phyloP scores from a whole-genome alignment of 2,888 invertebrate genomes.

The Arge pagana region DNA sequence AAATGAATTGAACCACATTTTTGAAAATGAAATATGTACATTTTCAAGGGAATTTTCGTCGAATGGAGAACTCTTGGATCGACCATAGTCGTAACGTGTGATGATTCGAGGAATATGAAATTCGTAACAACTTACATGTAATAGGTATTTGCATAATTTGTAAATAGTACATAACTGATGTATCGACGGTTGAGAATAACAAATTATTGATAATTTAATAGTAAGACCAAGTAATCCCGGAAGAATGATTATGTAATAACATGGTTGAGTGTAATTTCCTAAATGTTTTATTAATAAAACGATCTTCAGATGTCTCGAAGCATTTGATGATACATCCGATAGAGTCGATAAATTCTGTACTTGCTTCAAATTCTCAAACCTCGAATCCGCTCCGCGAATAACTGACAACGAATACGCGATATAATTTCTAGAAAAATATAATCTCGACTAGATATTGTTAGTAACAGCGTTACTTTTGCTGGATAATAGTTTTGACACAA shows the following conservation, averaged over 20 bases:
- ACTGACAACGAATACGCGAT: too few species aligned
- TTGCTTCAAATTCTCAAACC: too few species aligned
- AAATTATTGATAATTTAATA: conserved; percentile 47
- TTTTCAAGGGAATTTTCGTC: conserved; percentile 3
- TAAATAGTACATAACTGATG: conserved; percentile 24
- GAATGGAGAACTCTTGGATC: conserved; percentile 20
- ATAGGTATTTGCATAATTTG: conserved; percentile 33
- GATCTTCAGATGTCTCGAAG: neutral
- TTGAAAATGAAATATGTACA: conserved; percentile 14
- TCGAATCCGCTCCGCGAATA: too few species aligned
- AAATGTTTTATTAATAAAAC: conserved; percentile 56
- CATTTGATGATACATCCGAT: neutral
- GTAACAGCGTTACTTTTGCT: too few species aligned
- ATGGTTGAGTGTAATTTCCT: conserved; percentile 52
- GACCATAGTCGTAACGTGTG: conserved; percentile 7
- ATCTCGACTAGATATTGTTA: too few species aligned
- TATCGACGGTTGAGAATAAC: conserved; percentile 23
- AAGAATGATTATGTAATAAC: conserved; percentile 42
- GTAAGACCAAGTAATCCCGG: conserved; percentile 43
- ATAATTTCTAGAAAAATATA: too few species aligned
- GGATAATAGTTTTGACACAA: too few species aligned
- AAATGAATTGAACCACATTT: conserved; percentile 4
- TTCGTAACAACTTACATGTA: conserved; percentile 25
- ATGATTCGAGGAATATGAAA: neutral
- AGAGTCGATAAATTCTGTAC: neutral